Evolutionary conservation across 2,797 vertebrate genomes (phyloP).

Genomic region (Heliangelus exortis): DNA sequence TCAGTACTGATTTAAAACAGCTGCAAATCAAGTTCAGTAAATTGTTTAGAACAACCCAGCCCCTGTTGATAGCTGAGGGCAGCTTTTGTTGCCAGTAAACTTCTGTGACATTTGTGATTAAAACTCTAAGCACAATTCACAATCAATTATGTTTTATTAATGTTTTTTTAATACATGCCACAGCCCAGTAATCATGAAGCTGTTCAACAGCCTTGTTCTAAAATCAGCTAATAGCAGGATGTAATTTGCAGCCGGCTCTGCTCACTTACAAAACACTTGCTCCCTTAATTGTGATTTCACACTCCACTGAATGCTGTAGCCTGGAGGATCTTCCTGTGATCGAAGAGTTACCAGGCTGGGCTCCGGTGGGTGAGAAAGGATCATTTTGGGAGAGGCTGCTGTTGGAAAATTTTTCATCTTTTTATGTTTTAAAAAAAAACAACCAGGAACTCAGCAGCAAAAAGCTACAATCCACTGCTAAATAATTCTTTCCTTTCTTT

Average conservation of each 20-base stretch:
- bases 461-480: not conserved
- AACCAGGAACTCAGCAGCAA: not conserved
- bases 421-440: not conserved
- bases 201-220: constrained; percentile 62
- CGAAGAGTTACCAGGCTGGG: constrained; percentile 55
- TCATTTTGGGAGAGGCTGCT: not conserved
- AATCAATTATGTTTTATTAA: constrained; percentile 79
- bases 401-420: constrained; percentile 24
- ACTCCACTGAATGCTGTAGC: constrained; percentile 68
- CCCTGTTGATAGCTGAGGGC: constrained; percentile 3
- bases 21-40: not conserved
- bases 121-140: constrained; percentile 63
- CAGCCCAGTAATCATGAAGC: constrained; percentile 71
- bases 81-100: constrained; percentile 52
- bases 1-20: not conserved
- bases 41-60: not conserved
- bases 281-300: constrained; percentile 83
- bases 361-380: not conserved
- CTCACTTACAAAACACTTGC: constrained; percentile 80
- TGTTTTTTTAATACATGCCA: constrained; percentile 68
- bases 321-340: constrained; percentile 59
- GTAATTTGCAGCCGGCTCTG: constrained; percentile 76
- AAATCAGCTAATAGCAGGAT: constrained; percentile 76
- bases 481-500: not conserved
- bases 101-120: constrained; percentile 54